phyloP scores from a whole-genome alignment of 2,888 invertebrate genomes.

The Leucophora obtusa region DNA sequence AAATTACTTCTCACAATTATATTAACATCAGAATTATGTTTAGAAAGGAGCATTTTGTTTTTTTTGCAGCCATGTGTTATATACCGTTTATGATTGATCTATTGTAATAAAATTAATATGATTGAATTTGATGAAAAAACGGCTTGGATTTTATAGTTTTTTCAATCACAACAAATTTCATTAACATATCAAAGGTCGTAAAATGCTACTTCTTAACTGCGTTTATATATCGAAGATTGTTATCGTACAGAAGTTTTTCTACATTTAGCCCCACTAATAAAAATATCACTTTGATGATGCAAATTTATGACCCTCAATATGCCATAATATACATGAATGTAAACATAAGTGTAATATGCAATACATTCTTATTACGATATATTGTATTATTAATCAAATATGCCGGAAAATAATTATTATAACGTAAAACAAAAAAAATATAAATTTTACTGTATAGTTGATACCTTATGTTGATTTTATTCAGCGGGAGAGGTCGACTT shows the following conservation, averaged over 20 bases:
- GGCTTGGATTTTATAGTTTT: constrained; percentile 8
- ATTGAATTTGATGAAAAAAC: constrained; percentile 20
- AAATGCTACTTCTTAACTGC: too few species aligned
- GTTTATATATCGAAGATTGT: too few species aligned
- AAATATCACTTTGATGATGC: too few species aligned
- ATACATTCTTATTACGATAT: constrained; percentile 29
- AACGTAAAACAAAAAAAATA: constrained; percentile 13
- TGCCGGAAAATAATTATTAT: constrained; percentile 58
- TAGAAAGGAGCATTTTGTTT: too few species aligned
- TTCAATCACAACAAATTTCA: constrained; percentile 15
- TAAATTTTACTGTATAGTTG: constrained; percentile 46
- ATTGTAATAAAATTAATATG: constrained; percentile 35
- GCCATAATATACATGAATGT: not conserved
- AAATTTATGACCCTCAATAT: not conserved
- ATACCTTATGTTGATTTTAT: constrained; percentile 29
- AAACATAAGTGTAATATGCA: not conserved
- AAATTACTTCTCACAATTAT: too few species aligned
- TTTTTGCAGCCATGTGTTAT: constrained; percentile 4
- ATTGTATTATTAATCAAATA: constrained; percentile 59
- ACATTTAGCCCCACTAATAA: too few species aligned
- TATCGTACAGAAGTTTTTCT: too few species aligned
- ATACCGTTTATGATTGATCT: constrained; percentile 14
- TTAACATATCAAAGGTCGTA: constrained; percentile 25
- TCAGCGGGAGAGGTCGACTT: constrained; percentile 7
- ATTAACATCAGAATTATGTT: too few species aligned